These are phyloP conservation scores for Rhopalosiphum nymphaeae DNA, from an alignment of 2,888 invertebrate species.

Conservation along the genomic window DNA sequence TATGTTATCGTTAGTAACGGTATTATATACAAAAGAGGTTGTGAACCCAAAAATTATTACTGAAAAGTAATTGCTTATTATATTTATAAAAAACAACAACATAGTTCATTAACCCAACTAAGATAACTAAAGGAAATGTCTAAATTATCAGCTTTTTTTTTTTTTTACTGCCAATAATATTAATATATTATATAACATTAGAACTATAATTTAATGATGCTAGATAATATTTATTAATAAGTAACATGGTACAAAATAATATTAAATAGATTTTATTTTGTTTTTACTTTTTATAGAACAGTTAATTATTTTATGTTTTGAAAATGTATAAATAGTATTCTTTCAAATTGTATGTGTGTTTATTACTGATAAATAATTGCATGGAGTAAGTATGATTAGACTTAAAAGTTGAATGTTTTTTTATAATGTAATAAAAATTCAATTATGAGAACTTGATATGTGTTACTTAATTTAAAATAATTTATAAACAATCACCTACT, in stretches of 20 bases:
- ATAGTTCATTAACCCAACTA: not conserved
- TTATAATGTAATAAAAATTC: not conserved
- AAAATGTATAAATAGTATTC: not conserved
- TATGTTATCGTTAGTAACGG: not conserved
- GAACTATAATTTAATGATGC: not conserved
- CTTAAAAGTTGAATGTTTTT: conserved; percentile 11
- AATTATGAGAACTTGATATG: not conserved
- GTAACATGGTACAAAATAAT: not conserved
- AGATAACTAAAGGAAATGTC: not conserved
- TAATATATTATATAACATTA: not conserved
- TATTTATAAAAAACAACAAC: not conserved
- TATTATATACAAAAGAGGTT: not conserved
- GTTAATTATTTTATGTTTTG: not conserved
- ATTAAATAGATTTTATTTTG: not conserved
- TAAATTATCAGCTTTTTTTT: not conserved
- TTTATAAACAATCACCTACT: not conserved
- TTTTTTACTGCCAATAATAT: not conserved
- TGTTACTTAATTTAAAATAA: not conserved
- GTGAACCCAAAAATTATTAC: no score
- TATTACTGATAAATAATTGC: not conserved
- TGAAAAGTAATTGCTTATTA: no score
- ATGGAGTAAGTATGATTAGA: no score
- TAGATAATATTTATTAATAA: not conserved
- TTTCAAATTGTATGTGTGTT: not conserved
- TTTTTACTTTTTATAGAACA: not conserved